Conservation (phyloP, 2,113 vertebrate species). For the Gambusia affinis region DNA sequence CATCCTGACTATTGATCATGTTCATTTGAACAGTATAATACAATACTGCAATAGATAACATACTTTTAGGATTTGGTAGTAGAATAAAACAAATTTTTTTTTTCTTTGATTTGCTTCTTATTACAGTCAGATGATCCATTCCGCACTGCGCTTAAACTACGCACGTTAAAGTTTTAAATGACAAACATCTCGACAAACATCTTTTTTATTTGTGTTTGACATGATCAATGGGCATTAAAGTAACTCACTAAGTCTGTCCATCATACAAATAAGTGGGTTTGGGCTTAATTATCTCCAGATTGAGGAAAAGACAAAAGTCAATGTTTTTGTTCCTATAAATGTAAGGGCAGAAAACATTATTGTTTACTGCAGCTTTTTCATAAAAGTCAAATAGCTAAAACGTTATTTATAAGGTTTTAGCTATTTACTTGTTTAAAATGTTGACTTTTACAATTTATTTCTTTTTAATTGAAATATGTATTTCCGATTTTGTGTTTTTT, state of each 20-base stretch:
- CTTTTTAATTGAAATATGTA: background rate
- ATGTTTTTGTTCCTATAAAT: too few species aligned
- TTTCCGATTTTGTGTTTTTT: background rate
- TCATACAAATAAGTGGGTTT: background rate
- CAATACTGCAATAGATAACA: slow-evolving; percentile 13
- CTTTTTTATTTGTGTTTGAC: background rate
- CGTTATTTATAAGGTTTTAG: too few species aligned
- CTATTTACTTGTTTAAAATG: too few species aligned
- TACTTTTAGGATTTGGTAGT: background rate
- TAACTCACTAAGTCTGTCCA: background rate
- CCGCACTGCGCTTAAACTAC: background rate
- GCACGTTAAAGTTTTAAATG: background rate
- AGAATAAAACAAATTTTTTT: background rate
- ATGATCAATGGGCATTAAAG: background rate
- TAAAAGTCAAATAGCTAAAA: too few species aligned
- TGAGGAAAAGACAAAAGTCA: too few species aligned
- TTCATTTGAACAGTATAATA: slow-evolving; percentile 49
- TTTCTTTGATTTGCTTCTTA: background rate
- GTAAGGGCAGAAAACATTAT: too few species aligned
- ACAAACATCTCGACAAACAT: background rate
- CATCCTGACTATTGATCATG: slow-evolving; percentile 33
- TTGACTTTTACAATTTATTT: too few species aligned
- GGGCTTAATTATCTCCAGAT: background rate
- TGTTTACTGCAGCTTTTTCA: too few species aligned
- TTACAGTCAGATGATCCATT: background rate